Conservation (phyloP, 23 tunicate genomes). For the Ascidia mentula region DNA sequence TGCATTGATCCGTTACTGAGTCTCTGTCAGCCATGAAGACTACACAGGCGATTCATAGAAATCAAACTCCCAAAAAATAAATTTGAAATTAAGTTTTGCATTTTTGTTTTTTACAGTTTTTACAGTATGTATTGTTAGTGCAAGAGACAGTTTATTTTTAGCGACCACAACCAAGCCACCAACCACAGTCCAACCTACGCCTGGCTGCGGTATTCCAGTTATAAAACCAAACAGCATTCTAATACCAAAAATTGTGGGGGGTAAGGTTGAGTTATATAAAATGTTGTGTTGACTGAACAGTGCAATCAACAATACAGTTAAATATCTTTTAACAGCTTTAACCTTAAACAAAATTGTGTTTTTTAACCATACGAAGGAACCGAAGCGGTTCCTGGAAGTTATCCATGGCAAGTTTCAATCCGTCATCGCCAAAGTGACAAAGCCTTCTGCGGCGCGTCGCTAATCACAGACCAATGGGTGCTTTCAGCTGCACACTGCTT, state of each 20-base stretch:
- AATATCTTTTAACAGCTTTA: too few relatives aligned
- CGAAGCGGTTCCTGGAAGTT: constrained; percentile 3
- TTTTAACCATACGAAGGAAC: background rate
- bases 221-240: background rate
- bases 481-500: constrained; percentile 5
- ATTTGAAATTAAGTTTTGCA: too few relatives aligned
- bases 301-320: too few relatives aligned
- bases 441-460: background rate
- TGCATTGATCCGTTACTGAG: too few relatives aligned
- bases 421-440: constrained; percentile 7
- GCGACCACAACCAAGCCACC: background rate
- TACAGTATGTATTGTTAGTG: too few relatives aligned
- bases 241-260: background rate
- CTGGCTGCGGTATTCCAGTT: background rate
- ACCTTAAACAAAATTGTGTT: background rate
- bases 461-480: background rate
- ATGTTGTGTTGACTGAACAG: too few relatives aligned
- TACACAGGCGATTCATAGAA: too few relatives aligned
- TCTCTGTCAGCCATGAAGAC: too few relatives aligned
- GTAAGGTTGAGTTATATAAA: background rate
- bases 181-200: background rate
- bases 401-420: background rate
- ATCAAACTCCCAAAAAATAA: too few relatives aligned
- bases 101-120: too few relatives aligned
- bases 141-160: background rate